Percentiles rank a stretch among this genome's conserved stretches.
Evolutionary conservation across 2,113 vertebrate species (phyloP).

Genomic region (Haliaeetus leucogaster): DNA sequence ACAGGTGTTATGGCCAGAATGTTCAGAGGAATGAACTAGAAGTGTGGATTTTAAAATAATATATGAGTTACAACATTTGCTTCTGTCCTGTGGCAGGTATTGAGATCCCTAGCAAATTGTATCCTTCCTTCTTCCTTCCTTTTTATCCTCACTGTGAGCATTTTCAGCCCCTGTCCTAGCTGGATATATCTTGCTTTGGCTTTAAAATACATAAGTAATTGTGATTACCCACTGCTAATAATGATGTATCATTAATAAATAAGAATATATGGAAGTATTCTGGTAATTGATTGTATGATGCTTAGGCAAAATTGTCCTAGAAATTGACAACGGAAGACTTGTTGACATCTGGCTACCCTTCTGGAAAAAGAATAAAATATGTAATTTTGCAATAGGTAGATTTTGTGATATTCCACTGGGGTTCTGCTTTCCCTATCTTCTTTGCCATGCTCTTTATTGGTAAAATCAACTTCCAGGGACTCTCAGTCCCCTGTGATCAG

Average conservation of each 20-base stretch:
- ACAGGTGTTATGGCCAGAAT: not conserved
- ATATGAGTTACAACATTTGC: not conserved
- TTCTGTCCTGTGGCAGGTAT: not conserved
- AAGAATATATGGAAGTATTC: not conserved
- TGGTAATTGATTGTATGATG: not conserved
- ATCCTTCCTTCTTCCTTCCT: not conserved
- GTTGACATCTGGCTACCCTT: not conserved
- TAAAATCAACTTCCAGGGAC: not conserved
- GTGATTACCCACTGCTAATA: not conserved
- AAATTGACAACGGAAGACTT: not conserved
- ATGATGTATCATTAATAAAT: not conserved
- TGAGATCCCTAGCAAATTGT: not conserved
- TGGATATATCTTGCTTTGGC: not conserved
- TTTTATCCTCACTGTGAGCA: not conserved
- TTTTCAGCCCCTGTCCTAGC: not conserved
- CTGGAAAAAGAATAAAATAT: not conserved
- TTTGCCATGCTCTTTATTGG: not conserved
- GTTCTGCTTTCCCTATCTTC: not conserved
- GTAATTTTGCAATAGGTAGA: not conserved
- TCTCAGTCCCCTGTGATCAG: not conserved
- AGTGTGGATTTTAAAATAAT: not conserved
- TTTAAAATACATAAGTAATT: not conserved
- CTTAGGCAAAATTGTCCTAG: not conserved
- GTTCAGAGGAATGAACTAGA: not conserved
- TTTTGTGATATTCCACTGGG: not conserved